Conservation (phyloP, 2,797 vertebrate genomes). For the Chaetodon trifasciatus region DNA sequence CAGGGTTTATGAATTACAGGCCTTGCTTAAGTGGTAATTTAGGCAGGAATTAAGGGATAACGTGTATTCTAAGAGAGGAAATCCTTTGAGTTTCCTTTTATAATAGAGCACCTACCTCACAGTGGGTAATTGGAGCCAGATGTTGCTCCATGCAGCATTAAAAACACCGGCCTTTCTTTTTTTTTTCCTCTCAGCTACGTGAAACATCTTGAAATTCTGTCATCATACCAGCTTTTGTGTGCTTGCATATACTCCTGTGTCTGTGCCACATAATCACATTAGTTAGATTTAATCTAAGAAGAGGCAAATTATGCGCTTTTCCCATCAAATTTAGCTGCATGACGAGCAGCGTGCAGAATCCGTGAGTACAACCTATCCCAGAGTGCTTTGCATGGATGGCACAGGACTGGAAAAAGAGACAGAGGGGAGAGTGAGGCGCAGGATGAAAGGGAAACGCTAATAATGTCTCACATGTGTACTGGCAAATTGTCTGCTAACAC, state of each 20-base stretch:
- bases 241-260: constrained; percentile 68
- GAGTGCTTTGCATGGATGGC: constrained; percentile 76
- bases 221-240: constrained; percentile 76
- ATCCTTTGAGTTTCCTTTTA: constrained; percentile 85
- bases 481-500: constrained; percentile 83
- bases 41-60: constrained; percentile 85
- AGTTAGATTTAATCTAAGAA: constrained; percentile 83
- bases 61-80: constrained; percentile 84
- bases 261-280: constrained; percentile 79
- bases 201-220: constrained; percentile 84
- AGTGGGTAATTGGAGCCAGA: constrained; percentile 84
- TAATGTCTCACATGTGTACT: constrained; percentile 84
- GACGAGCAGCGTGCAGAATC: constrained; percentile 73
- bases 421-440: constrained; percentile 59
- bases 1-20: constrained; percentile 81
- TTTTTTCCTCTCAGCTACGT: constrained; percentile 36
- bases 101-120: constrained; percentile 84
- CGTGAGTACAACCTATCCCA: constrained; percentile 66
- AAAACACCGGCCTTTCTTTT: constrained; percentile 49
- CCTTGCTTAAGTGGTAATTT: constrained; percentile 85
- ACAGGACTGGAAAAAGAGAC: constrained; percentile 63
- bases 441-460: constrained; percentile 82
- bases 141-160: constrained; percentile 80
- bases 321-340: constrained; percentile 79
- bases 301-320: constrained; percentile 79